These are phyloP conservation scores for Crocallis elinguaria DNA, from an alignment of 2,888 invertebrate genomes.

Conservation along the genomic window DNA sequence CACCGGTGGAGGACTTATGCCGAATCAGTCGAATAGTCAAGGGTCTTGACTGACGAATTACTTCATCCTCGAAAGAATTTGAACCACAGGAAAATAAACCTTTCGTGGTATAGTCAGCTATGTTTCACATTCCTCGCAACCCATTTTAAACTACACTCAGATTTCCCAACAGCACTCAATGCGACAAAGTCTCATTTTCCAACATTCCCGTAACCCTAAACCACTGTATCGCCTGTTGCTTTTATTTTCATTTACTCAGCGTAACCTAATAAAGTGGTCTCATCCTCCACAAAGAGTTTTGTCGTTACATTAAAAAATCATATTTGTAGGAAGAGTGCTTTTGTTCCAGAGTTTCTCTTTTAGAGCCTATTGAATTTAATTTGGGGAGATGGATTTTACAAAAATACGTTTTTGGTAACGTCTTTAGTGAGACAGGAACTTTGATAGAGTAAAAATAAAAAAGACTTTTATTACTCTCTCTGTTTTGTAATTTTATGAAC, in stretches of 20 bases:
- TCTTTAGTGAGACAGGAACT: not conserved
- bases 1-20: too few relatives aligned
- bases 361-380: slow-evolving; percentile 29
- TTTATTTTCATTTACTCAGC: slow-evolving; percentile 71
- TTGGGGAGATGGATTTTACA: slow-evolving; percentile 24
- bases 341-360: slow-evolving; percentile 50
- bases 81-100: too few relatives aligned
- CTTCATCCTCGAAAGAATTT: too few relatives aligned
- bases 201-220: slow-evolving; percentile 21
- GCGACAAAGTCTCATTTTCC: slow-evolving; percentile 34
- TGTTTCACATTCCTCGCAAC: not conserved
- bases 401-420: slow-evolving; percentile 5
- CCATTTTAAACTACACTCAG: slow-evolving; percentile 4
- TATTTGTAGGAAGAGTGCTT: slow-evolving; percentile 56
- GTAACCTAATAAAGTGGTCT: slow-evolving; percentile 75
- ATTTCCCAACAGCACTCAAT: slow-evolving; percentile 7
- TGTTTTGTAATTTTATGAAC: too few relatives aligned
- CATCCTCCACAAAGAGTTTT: slow-evolving; percentile 69
- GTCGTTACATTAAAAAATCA: slow-evolving; percentile 74
- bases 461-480: too few relatives aligned
- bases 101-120: too few relatives aligned
- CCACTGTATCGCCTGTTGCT: slow-evolving; percentile 57
- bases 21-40: too few relatives aligned
- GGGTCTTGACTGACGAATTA: too few relatives aligned
- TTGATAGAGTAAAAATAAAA: not conserved